Percentiles rank a stretch among this genome's conserved stretches.
Conservation (phyloP, 2,113 vertebrate species). For the Antechinus flavipes region DNA sequence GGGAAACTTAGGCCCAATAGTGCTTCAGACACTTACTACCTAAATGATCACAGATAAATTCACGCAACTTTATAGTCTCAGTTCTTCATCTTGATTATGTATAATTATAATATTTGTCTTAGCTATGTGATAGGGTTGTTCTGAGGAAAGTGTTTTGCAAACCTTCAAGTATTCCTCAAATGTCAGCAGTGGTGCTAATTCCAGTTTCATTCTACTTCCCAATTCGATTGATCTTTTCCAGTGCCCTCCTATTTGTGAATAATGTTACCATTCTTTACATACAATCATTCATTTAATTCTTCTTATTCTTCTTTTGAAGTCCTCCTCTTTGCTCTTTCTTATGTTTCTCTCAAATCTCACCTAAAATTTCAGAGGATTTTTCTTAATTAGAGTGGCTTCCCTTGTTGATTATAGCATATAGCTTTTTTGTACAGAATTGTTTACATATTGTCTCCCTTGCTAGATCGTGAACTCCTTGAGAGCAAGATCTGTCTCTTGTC, state of each 20-base stretch:
- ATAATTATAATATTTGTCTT: background rate
- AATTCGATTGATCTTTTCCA: background rate
- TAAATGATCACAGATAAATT: background rate
- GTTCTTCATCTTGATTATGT: background rate
- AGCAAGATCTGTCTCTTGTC: too few species aligned
- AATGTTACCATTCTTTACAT: background rate
- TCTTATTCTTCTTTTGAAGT: background rate
- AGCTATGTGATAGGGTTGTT: background rate
- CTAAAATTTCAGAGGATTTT: background rate
- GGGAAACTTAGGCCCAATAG: background rate
- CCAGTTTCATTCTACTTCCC: background rate
- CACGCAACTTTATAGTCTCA: background rate
- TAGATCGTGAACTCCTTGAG: too few species aligned
- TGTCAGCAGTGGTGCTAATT: background rate
- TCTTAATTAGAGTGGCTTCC: background rate
- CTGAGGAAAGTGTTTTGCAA: background rate
- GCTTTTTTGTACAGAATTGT: too few species aligned
- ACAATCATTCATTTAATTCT: background rate
- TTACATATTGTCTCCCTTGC: too few species aligned
- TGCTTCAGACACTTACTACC: background rate
- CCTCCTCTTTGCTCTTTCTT: background rate
- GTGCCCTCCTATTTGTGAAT: background rate
- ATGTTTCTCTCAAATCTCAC: background rate
- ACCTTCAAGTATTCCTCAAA: background rate
- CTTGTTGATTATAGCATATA: too few species aligned